Base-by-base conservation (phyloP, 2,888 invertebrate genomes). In the Zaprionus bogoriensis region DNA sequence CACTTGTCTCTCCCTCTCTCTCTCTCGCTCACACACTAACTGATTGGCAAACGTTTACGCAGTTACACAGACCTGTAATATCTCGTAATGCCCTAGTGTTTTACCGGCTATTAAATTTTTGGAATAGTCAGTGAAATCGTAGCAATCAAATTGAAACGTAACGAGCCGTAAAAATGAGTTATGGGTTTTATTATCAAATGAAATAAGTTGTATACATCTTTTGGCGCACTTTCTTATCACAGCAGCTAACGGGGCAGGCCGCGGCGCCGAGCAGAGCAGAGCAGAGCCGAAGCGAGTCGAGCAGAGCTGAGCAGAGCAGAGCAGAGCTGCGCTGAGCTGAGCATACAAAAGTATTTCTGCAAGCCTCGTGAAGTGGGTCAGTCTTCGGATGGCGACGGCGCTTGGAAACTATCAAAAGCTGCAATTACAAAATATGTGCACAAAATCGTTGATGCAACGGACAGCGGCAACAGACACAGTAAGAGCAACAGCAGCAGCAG, bases 81-180 rank as follows among this genome's bases (percentile, higher is more conserved):
- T 6, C 32, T 9, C 10, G 4, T 5, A 27, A 9, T 10, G 10
- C 27, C 10, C 10, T 5, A 9, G 9, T 17, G 7, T n/a, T n/a
- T n/a, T 36, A 36, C 14, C 9, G 7, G 14, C 3, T 32, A 32
- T 32, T 32, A 32, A 14, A 32, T 17, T 58, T 68, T 66, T 63
- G 30, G 41, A 68, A 72, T 74, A 52, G 71, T 77, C 58, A 66
- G 69, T 75, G 52, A 74, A 73, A 75, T 63, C 74, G n/a, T 55
- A 53, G 58, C 50, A 67, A 41, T 22, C 55, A 42, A 25, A 25
- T 4, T 20, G 14, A 39, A 30, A 22, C 10, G 17, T 25, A 14
- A 38, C 19, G 25, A 42, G 10, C 6, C 22, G 23, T 6, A 22
- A 20, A 63, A 46, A 59, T 25, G 9, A 50, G 36, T 27, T 41